These are phyloP conservation scores for Cephus cinctus DNA, from an alignment of 1,140 invertebrate genomes.

Conservation along the genomic window DNA sequence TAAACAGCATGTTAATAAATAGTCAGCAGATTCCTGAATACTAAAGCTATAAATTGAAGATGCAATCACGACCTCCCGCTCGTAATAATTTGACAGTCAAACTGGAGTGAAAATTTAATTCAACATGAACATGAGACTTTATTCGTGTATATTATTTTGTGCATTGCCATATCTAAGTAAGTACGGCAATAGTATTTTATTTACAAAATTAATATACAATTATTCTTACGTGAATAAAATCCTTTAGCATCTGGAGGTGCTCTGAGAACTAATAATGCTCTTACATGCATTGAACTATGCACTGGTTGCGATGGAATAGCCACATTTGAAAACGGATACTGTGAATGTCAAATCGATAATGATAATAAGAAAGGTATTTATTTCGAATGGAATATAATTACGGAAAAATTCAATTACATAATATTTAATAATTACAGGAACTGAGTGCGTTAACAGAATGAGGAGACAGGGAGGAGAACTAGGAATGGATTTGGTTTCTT, in stretches of 20 bases:
- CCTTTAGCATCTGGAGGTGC: slow-evolving; percentile 12
- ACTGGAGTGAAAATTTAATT: not conserved
- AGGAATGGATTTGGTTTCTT: not conserved
- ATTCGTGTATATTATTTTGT: not conserved
- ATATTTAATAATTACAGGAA: slow-evolving; percentile 8
- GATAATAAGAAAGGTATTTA: slow-evolving; percentile 15
- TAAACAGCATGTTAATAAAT: not conserved
- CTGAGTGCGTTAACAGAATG: slow-evolving; percentile 16
- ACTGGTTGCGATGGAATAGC: slow-evolving; percentile 13
- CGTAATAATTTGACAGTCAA: no score
- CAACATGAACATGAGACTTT: not conserved
- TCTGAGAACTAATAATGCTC: slow-evolving; percentile 11
- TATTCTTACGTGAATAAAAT: not conserved
- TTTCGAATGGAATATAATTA: not conserved
- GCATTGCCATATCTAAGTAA: not conserved
- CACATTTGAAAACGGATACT: slow-evolving; percentile 14
- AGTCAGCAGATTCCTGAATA: slow-evolving; percentile 16
- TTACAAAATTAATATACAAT: not conserved
- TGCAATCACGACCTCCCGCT: no score
- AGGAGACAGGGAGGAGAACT: slow-evolving; percentile 7
- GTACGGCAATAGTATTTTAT: not conserved
- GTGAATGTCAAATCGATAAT: slow-evolving; percentile 21
- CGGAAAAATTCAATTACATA: not conserved
- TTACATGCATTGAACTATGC: slow-evolving; percentile 21
- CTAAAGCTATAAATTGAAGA: slow-evolving; percentile 12